Conservation (phyloP, 2,888 invertebrate species). For the Laothoe populi region DNA sequence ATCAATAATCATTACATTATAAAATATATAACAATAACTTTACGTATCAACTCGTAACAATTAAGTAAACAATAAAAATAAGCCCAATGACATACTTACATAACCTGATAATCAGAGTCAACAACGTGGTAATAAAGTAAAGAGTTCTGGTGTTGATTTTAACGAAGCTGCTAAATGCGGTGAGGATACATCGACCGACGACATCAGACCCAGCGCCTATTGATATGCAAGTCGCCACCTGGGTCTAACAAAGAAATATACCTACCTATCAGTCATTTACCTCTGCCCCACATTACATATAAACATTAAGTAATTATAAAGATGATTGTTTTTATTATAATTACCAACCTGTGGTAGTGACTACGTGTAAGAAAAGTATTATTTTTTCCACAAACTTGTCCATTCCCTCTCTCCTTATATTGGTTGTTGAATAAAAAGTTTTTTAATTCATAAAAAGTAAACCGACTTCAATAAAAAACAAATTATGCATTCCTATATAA, state of each 20-base stretch:
- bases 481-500: too few relatives aligned
- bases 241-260: conserved; percentile 52
- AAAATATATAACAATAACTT: neutral
- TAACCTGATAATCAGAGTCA: conserved; percentile 67
- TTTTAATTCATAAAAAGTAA: too few relatives aligned
- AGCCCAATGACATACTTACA: conserved; percentile 47
- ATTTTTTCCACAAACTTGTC: too few relatives aligned
- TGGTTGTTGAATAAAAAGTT: too few relatives aligned
- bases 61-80: neutral
- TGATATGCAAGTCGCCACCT: conserved; percentile 73
- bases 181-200: conserved; percentile 66
- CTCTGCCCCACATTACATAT: neutral
- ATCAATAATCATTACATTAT: neutral
- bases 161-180: conserved; percentile 61
- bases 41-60: neutral
- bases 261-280: neutral
- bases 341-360: too few relatives aligned
- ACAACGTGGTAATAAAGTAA: conserved; percentile 63
- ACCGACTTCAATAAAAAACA: too few relatives aligned
- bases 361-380: too few relatives aligned
- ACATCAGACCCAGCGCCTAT: conserved; percentile 74
- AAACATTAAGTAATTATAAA: neutral
- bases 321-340: too few relatives aligned
- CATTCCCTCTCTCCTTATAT: too few relatives aligned
- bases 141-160: conserved; percentile 66